Conservation (phyloP, 2,888 invertebrate genomes). For the Spatulosminthurus flaviceps region DNA sequence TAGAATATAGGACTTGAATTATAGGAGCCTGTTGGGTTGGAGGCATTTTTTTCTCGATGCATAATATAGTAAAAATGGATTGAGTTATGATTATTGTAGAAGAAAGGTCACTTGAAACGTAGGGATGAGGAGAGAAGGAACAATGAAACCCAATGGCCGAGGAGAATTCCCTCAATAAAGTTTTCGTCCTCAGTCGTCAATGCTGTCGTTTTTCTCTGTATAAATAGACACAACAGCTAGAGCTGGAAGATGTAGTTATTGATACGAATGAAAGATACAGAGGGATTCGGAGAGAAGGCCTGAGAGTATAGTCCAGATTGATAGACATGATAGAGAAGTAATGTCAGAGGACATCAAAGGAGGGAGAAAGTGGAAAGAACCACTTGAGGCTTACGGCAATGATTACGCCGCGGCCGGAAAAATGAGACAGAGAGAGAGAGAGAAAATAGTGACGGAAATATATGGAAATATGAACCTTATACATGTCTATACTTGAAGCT, state of each 20-base stretch:
- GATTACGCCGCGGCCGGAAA: neutral
- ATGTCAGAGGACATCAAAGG: constrained; percentile 15
- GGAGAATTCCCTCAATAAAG: constrained; percentile 48
- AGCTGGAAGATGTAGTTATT: constrained; percentile 3
- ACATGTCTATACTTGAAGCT: neutral
- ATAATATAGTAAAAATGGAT: neutral
- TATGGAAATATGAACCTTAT: constrained; percentile 8
- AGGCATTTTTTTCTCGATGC: no score
- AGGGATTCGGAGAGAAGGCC: neutral
- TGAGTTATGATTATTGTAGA: constrained; percentile 28
- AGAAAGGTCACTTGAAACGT: constrained; percentile 40
- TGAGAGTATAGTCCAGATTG: constrained; percentile 1
- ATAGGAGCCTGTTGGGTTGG: no score
- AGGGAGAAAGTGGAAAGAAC: constrained; percentile 8
- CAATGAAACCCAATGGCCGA: constrained; percentile 50
- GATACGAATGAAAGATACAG: constrained; percentile 3
- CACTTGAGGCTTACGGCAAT: constrained; percentile 28
- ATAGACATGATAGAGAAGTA: constrained; percentile 31
- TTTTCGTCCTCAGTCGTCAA: constrained; percentile 31
- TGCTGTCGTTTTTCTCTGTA: neutral
- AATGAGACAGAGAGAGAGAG: neutral
- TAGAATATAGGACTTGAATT: no score
- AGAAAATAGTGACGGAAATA: neutral
- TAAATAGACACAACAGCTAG: neutral
- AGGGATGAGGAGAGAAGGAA: constrained; percentile 28